phyloP scores from a whole-genome alignment of 2,797 vertebrate species.

The Molossus molossus region DNA sequence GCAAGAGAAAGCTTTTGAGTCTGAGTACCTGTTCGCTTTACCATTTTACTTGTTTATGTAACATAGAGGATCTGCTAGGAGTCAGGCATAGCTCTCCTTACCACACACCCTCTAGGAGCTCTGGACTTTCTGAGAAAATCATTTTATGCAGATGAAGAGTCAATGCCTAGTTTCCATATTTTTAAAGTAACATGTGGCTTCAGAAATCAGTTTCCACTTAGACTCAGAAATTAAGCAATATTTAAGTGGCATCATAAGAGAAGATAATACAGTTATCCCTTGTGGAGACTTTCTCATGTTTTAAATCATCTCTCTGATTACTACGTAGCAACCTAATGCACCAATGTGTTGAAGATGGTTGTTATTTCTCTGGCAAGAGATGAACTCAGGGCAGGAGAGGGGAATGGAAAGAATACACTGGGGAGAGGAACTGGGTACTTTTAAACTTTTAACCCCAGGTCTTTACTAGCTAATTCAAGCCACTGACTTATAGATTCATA shows the following conservation, averaged over 20 bases:
- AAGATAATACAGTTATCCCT: neutral
- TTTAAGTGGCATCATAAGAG: constrained; percentile 40
- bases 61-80: neutral
- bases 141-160: neutral
- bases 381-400: neutral
- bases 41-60: neutral
- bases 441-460: neutral
- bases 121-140: neutral
- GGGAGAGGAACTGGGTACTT: neutral
- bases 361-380: neutral
- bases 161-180: neutral
- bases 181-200: neutral
- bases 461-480: neutral
- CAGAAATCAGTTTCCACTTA: constrained; percentile 37
- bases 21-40: neutral
- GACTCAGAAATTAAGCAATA: neutral
- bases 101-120: neutral
- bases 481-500: neutral
- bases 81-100: neutral
- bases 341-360: neutral
- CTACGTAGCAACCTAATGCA: neutral
- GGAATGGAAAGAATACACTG: neutral
- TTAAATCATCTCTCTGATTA: constrained; percentile 34
- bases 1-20: neutral
- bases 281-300: neutral